Percentiles rank a stretch among this genome's conserved stretches.
Conservation (phyloP, 2,113 vertebrate genomes). For the Oncorhynchus kisutch region DNA sequence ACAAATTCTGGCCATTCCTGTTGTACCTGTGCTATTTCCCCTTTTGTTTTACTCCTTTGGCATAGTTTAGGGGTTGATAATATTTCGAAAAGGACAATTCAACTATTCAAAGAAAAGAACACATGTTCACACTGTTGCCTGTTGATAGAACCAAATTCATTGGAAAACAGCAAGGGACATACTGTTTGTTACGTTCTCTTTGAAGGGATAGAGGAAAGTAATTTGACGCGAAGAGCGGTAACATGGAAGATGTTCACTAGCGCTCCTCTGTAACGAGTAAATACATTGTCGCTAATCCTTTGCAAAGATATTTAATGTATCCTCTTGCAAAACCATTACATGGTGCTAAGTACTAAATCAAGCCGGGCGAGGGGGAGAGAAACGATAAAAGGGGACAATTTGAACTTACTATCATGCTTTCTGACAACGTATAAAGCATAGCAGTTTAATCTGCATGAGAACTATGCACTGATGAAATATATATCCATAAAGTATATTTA, state of each 20-base stretch:
- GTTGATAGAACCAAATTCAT: neutral
- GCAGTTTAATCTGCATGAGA: slow-evolving; percentile 97
- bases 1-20: neutral
- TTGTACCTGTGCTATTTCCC: neutral
- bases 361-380: slow-evolving; percentile 83
- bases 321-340: slow-evolving; percentile 87
- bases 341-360: slow-evolving; percentile 95
- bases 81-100: neutral
- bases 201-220: slow-evolving; percentile 66
- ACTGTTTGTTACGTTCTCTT: slow-evolving; percentile 70
- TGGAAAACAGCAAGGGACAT: slow-evolving; percentile 18
- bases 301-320: slow-evolving; percentile 82
- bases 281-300: slow-evolving; percentile 80
- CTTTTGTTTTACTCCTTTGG: neutral
- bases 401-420: slow-evolving; percentile 88
- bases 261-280: slow-evolving; percentile 81
- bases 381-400: slow-evolving; percentile 76
- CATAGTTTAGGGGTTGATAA: neutral
- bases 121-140: slow-evolving; percentile 11
- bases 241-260: slow-evolving; percentile 85
- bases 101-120: slow-evolving; percentile 22
- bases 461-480: slow-evolving; percentile 94
- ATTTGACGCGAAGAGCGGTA: slow-evolving; percentile 84
- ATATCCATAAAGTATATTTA: slow-evolving; percentile 26
- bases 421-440: slow-evolving; percentile 87